Conservation (phyloP, 2,113 vertebrate genomes). For the Microtus oregoni region DNA sequence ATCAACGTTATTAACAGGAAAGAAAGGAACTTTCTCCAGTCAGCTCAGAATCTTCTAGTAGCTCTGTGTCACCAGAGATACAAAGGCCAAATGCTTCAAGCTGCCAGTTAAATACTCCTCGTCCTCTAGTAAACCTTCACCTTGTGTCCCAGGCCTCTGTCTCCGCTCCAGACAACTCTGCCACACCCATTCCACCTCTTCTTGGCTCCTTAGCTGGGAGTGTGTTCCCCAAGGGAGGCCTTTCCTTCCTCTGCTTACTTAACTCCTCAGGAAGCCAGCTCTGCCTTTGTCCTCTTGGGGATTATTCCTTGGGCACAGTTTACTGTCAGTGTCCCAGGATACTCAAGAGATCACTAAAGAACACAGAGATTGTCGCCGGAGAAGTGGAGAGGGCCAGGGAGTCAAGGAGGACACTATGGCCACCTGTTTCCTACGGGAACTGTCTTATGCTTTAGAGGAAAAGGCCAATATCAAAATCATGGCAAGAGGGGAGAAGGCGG, state of each 20-base stretch:
- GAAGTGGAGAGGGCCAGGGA: background rate
- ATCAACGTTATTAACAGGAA: background rate
- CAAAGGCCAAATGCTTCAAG: background rate
- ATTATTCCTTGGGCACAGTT: background rate
- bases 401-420: background rate
- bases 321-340: background rate
- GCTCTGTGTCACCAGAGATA: background rate
- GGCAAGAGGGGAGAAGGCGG: background rate
- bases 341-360: background rate
- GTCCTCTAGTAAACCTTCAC: rapidly evolving
- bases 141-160: background rate
- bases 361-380: background rate
- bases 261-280: background rate
- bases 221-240: background rate
- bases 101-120: background rate
- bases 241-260: background rate
- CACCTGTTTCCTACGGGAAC: background rate
- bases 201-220: background rate
- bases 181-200: background rate
- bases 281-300: background rate
- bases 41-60: background rate
- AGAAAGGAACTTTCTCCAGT: background rate
- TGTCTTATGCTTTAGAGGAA: background rate
- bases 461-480: background rate
- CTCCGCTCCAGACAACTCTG: background rate